Conservation (phyloP, 1,140 invertebrate genomes). For the Polyergus mexicanus region DNA sequence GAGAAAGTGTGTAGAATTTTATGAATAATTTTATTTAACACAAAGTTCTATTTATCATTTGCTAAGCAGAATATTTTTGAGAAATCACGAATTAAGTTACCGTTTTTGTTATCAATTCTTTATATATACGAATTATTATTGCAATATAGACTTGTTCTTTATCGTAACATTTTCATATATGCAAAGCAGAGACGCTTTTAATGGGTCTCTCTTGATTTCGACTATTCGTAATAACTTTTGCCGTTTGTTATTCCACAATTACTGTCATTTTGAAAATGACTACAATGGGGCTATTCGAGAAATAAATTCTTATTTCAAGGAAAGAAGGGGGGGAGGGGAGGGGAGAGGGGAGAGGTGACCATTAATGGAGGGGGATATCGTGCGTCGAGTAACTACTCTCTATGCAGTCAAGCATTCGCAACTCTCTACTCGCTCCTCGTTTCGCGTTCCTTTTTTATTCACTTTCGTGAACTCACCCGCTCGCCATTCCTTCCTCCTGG, state of each 20-base stretch:
- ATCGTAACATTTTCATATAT: neutral
- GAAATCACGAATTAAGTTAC: neutral
- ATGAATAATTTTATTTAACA: too few species aligned
- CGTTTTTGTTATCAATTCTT: neutral
- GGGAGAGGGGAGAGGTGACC: neutral
- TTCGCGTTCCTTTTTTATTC: slow-evolving; percentile 48
- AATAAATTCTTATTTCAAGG: slow-evolving; percentile 52
- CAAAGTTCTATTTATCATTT: too few species aligned
- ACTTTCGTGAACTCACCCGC: slow-evolving; percentile 24
- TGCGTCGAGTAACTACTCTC: slow-evolving; percentile 54
- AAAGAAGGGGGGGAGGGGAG: too few species aligned
- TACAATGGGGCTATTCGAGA: neutral
- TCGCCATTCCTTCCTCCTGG: slow-evolving; percentile 33
- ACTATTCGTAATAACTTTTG: neutral
- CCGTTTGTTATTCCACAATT: slow-evolving; percentile 26
- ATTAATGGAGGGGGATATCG: slow-evolving; percentile 55
- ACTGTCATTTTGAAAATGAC: slow-evolving; percentile 36
- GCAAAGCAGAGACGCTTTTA: neutral
- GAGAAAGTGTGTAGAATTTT: neutral
- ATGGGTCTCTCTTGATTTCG: neutral
- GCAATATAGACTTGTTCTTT: neutral
- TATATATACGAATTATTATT: neutral
- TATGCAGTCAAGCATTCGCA: slow-evolving; percentile 57
- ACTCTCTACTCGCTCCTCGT: slow-evolving; percentile 41
- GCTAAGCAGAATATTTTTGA: neutral